Conservation (phyloP, 2,888 invertebrate species). For the Drosophila lacicola region DNA sequence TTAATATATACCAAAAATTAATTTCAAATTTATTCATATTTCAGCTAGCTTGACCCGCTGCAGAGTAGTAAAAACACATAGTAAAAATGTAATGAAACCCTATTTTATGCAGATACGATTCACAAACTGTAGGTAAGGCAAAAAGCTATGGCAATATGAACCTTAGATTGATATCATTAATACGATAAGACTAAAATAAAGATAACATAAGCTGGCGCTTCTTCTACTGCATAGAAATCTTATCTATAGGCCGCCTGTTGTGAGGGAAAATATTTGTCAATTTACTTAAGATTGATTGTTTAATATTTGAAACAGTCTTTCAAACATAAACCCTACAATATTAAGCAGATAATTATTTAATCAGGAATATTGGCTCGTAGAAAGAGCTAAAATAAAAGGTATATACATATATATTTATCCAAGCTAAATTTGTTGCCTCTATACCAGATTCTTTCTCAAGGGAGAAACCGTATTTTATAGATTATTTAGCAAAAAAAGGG, state of each 20-base stretch:
- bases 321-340: no score
- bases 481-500: no score
- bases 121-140: constrained; percentile 1
- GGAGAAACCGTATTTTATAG: no score
- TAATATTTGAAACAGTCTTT: neutral
- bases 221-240: neutral
- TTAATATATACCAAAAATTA: no score
- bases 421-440: no score
- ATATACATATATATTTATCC: no score
- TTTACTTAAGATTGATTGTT: neutral
- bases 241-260: neutral
- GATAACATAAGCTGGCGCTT: neutral
- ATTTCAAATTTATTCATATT: no score
- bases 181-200: constrained; percentile 5
- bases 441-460: no score
- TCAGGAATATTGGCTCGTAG: no score
- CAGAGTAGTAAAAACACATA: neutral
- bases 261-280: neutral
- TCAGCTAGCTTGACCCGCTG: no score
- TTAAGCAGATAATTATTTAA: no score
- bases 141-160: constrained; percentile 28
- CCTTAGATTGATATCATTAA: constrained; percentile 33
- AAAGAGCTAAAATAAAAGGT: no score
- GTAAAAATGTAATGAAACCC: neutral
- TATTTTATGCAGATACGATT: constrained; percentile 16